A percentile compares a stretch with the other conserved stretches of the same genome.
Conservation (phyloP, 2,888 invertebrate genomes). For the Lordiphosa fenestrarum region DNA sequence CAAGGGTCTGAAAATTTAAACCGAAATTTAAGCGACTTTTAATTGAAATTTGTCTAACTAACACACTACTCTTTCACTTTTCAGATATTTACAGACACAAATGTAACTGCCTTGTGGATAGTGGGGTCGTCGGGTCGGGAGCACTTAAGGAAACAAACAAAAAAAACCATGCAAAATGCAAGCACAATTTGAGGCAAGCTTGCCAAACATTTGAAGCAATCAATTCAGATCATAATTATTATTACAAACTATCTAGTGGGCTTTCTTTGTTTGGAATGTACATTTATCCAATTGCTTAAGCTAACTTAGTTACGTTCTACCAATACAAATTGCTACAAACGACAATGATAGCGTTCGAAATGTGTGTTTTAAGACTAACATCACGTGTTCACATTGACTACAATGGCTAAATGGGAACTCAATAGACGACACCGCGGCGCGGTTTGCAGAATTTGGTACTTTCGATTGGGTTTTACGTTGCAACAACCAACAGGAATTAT, state of each 20-base stretch:
- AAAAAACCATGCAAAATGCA: conserved; percentile 34
- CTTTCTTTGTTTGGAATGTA: background rate
- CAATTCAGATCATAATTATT: background rate
- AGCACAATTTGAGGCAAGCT: background rate
- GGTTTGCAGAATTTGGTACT: no score
- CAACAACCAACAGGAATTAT: conserved; percentile 22
- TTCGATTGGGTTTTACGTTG: no score
- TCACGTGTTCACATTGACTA: conserved; percentile 29
- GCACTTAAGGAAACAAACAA: background rate
- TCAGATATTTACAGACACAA: background rate
- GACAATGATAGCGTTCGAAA: conserved; percentile 28
- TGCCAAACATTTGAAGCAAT: background rate
- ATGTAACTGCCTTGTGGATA: background rate
- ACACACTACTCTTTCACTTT: no score
- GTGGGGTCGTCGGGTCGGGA: no score
- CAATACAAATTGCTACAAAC: conserved; percentile 13
- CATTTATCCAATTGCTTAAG: conserved; percentile 35
- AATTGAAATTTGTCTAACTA: no score
- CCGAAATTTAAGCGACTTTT: no score
- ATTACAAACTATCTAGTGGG: background rate
- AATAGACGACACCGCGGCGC: background rate
- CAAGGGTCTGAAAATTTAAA: no score
- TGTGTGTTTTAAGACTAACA: conserved; percentile 21
- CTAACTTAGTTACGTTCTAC: conserved; percentile 29
- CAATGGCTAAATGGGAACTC: background rate